Conservation (phyloP, 2,113 vertebrate genomes). For the Hypocryptadius cinnamomeus region DNA sequence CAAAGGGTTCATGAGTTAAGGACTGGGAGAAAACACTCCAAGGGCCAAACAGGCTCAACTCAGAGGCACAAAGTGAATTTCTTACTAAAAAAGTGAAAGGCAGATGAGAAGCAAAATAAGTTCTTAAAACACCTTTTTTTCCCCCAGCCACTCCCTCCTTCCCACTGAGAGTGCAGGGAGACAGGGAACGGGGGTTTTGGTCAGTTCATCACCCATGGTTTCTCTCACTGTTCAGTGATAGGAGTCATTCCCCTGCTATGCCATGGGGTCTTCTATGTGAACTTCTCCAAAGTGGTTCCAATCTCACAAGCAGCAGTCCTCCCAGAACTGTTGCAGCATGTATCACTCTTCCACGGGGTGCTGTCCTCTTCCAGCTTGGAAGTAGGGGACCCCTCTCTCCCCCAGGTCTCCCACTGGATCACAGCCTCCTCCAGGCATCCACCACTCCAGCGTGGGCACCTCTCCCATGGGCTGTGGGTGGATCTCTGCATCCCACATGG, state of each 20-base stretch:
- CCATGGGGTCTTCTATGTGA: accelerated
- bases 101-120: background rate
- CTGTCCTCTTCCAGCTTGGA: background rate
- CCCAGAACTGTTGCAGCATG: background rate
- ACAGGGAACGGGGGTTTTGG: background rate
- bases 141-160: too few relatives aligned
- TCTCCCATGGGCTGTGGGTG: too few relatives aligned
- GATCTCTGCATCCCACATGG: background rate
- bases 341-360: background rate
- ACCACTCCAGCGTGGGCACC: accelerated
- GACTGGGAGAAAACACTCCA: background rate
- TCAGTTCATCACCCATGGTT: background rate
- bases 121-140: background rate
- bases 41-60: background rate
- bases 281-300: background rate
- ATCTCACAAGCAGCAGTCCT: background rate
- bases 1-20: background rate
- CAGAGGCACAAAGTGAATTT: background rate
- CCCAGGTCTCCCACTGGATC: background rate
- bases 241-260: background rate
- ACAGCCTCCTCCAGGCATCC: background rate
- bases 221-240: background rate
- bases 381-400: background rate
- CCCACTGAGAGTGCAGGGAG: background rate
- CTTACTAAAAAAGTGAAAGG: background rate